phyloP scores from a whole-genome alignment of 2,113 vertebrate species.

The Jaculus jaculus region DNA sequence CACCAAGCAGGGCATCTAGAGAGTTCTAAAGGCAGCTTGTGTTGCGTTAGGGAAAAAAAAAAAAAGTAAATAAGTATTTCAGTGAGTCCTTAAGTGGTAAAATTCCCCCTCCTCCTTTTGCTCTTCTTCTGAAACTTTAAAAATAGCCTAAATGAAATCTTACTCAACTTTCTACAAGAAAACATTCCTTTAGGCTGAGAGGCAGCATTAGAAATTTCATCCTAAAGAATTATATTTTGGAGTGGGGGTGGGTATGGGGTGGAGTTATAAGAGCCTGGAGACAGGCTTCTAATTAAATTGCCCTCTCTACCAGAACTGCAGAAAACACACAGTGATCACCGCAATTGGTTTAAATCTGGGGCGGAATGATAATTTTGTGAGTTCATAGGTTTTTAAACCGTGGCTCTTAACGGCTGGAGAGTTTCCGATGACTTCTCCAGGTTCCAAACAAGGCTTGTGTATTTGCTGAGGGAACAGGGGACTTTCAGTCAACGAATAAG shows the following conservation, averaged over 20 bases:
- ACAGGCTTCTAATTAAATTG: slow-evolving; percentile 79
- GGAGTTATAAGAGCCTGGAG: slow-evolving; percentile 71
- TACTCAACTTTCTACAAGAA: slow-evolving; percentile 67
- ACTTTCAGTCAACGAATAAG: slow-evolving; percentile 56
- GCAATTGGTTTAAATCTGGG: slow-evolving; percentile 74
- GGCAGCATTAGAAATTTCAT: slow-evolving; percentile 75
- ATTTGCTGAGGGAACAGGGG: slow-evolving; percentile 67
- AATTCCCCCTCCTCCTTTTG: slow-evolving; percentile 40
- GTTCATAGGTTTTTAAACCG: slow-evolving; percentile 73
- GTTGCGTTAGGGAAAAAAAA: neutral
- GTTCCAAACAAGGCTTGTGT: slow-evolving; percentile 40
- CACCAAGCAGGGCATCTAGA: slow-evolving; percentile 13
- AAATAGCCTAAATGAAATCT: slow-evolving; percentile 73
- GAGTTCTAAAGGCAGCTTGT: slow-evolving; percentile 58
- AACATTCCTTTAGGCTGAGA: slow-evolving; percentile 71
- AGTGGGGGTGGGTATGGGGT: neutral
- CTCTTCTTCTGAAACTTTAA: slow-evolving; percentile 67
- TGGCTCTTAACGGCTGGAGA: slow-evolving; percentile 61
- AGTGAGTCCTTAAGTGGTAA: slow-evolving; percentile 67
- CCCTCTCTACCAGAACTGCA: slow-evolving; percentile 73
- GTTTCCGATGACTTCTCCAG: slow-evolving; percentile 60
- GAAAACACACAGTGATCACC: slow-evolving; percentile 48
- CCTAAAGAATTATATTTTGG: slow-evolving; percentile 66
- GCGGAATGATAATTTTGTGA: slow-evolving; percentile 76
- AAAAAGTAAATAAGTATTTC: slow-evolving; percentile 19